Percentiles rank a stretch among this genome's conserved stretches.
Evolutionary conservation across 2,113 vertebrate species (phyloP).

Genomic region (Odontesthes bonariensis): DNA sequence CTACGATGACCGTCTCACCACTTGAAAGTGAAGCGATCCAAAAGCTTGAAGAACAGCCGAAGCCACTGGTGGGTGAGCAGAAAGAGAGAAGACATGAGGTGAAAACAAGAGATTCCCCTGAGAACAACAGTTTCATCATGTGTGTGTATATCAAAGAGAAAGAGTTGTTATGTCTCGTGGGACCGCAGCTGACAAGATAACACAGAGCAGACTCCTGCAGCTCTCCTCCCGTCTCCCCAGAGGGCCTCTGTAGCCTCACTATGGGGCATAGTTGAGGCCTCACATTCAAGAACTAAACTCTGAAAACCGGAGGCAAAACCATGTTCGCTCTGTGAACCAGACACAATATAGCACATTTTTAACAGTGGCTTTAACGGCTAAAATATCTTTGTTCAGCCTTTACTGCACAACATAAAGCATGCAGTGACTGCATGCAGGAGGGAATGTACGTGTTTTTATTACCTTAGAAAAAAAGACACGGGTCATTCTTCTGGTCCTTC

Average conservation of each 20-base stretch:
- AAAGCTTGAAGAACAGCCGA: not conserved
- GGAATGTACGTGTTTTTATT: not conserved
- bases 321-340: not conserved
- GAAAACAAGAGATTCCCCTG: conserved; percentile 23
- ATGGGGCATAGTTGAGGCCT: conserved; percentile 19
- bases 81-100: not conserved
- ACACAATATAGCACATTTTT: not conserved
- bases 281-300: not conserved
- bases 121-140: conserved; percentile 9
- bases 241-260: conserved; percentile 45
- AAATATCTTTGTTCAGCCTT: not conserved
- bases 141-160: conserved; percentile 44
- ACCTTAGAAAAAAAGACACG: not conserved
- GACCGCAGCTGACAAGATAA: conserved; percentile 74
- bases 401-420: not conserved
- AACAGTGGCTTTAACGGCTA: not conserved
- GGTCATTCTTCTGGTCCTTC: too few relatives aligned
- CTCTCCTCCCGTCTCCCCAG: conserved; percentile 43
- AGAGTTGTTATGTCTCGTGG: conserved; percentile 61
- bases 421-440: not conserved
- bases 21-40: not conserved
- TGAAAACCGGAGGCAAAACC: conserved; percentile 6
- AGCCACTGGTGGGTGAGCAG: not conserved
- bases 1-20: not conserved
- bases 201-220: conserved; percentile 59